Evolutionary conservation across 2,888 invertebrate genomes (phyloP).

Genomic region (Neria commutata): DNA sequence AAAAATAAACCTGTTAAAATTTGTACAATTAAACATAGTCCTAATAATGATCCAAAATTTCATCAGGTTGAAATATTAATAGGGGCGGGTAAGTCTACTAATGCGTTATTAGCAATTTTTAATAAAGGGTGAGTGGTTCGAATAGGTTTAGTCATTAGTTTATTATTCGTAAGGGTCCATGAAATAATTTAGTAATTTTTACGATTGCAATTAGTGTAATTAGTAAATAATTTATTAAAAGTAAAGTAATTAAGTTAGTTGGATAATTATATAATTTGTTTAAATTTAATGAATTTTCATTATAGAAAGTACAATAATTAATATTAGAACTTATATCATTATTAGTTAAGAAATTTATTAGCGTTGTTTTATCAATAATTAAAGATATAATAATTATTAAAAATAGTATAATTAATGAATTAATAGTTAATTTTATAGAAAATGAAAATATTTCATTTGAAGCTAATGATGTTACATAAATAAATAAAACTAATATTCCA

Average conservation of each 20-base stretch:
- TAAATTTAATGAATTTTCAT: constrained; percentile 62
- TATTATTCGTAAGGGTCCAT: constrained; percentile 64
- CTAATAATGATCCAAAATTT: constrained; percentile 74
- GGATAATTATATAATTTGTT: constrained; percentile 66
- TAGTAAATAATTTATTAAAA: constrained; percentile 68
- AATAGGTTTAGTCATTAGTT: constrained; percentile 64
- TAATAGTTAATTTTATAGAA: constrained; percentile 51
- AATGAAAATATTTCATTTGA: constrained; percentile 68
- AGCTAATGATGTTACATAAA: constrained; percentile 69
- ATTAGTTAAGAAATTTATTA: constrained; percentile 59
- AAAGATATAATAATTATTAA: constrained; percentile 38
- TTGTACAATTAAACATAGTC: constrained; percentile 70
- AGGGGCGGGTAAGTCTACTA: constrained; percentile 68
- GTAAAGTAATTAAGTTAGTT: constrained; percentile 63
- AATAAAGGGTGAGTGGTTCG: constrained; percentile 64
- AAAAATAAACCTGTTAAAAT: constrained; percentile 72
- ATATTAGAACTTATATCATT: constrained; percentile 54
- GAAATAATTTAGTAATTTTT: constrained; percentile 66
- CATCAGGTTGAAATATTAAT: constrained; percentile 70
- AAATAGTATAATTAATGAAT: constrained; percentile 40
- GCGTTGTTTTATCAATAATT: constrained; percentile 43
- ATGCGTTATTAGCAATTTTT: constrained; percentile 67
- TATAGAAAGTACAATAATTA: constrained; percentile 35
- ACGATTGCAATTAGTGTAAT: constrained; percentile 67
- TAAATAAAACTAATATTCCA: constrained; percentile 70